These are phyloP conservation scores for Pygoscelis antarcticus DNA, from an alignment of 2,113 vertebrate genomes.

Conservation along the genomic window DNA sequence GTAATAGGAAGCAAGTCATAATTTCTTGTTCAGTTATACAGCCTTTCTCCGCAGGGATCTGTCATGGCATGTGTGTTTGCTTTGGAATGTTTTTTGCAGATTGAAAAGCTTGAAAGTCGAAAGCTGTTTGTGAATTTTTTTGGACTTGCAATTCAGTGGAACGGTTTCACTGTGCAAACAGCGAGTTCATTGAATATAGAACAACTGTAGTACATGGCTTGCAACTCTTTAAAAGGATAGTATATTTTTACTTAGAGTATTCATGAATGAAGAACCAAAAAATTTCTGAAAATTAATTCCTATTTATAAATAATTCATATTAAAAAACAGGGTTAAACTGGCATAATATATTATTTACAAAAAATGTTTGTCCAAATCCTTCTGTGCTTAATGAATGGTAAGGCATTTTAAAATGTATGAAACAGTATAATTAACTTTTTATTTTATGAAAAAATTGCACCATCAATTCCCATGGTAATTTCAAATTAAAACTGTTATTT, in stretches of 20 bases:
- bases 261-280: neutral
- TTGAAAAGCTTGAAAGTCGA: neutral
- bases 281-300: neutral
- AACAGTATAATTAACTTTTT: neutral
- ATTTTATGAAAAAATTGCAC: neutral
- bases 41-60: neutral
- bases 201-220: neutral
- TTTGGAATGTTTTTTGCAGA: neutral
- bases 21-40: neutral
- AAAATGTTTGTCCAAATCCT: neutral
- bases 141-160: neutral
- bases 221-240: neutral
- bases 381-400: neutral
- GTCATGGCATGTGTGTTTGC: neutral
- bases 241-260: neutral
- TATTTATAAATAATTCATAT: neutral
- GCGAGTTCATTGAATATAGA: neutral
- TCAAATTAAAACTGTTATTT: slow-evolving; percentile 18
- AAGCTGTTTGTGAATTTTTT: neutral
- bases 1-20: neutral
- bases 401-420: neutral
- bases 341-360: neutral
- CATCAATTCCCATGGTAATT: neutral
- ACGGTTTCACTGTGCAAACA: neutral
- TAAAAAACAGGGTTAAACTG: neutral